phyloP scores from a whole-genome alignment of 2,797 vertebrate genomes.

The Scarus forsteni region DNA sequence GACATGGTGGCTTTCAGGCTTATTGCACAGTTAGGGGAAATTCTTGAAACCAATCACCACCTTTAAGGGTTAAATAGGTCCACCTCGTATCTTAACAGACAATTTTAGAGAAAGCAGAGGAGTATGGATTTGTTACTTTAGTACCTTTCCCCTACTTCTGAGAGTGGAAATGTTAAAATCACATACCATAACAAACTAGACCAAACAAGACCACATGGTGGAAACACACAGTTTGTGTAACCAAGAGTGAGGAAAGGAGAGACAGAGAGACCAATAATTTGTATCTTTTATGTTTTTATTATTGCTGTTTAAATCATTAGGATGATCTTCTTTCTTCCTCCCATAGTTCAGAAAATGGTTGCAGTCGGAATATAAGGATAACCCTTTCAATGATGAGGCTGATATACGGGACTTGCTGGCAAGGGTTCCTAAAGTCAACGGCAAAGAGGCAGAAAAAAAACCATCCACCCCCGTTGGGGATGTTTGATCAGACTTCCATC shows the following conservation, averaged over 20 bases:
- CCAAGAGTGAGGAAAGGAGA: not conserved
- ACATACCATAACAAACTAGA: too few relatives aligned
- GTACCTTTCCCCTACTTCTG: too few relatives aligned
- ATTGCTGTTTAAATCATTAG: not conserved
- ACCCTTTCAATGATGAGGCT: constrained; percentile 89
- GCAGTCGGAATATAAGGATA: constrained; percentile 89
- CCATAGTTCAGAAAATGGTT: constrained; percentile 92
- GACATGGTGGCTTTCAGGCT: too few relatives aligned
- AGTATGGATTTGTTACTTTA: too few relatives aligned
- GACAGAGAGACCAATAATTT: not conserved
- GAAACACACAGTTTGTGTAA: too few relatives aligned
- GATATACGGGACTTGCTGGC: constrained; percentile 88
- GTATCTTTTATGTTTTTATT: not conserved
- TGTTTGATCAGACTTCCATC: constrained; percentile 39
- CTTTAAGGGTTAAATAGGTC: too few relatives aligned
- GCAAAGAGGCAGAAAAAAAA: constrained; percentile 25
- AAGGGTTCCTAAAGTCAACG: constrained; percentile 64
- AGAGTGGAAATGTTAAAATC: too few relatives aligned
- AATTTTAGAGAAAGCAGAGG: too few relatives aligned
- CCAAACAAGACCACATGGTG: too few relatives aligned
- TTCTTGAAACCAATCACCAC: too few relatives aligned
- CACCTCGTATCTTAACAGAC: too few relatives aligned
- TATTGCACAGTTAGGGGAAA: too few relatives aligned
- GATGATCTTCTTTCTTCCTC: not conserved
- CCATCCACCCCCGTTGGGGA: constrained; percentile 10